A percentile compares a stretch with the other conserved stretches of the same genome.
phyloP scores from a whole-genome alignment of 2,113 vertebrate genomes.

The Melanerpes formicivorus region DNA sequence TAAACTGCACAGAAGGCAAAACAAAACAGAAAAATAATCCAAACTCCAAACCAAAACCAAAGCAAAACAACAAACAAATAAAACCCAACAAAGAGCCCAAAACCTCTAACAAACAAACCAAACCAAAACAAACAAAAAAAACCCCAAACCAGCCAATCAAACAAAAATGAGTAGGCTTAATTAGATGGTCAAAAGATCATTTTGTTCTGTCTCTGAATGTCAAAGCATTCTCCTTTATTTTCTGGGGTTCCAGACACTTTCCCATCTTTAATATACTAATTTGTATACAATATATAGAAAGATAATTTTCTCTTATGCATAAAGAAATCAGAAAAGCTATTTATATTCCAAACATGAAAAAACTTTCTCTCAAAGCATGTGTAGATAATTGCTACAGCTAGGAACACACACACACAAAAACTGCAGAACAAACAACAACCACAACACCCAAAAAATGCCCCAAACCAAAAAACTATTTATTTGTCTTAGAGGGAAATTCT shows the following conservation, averaged over 20 bases:
- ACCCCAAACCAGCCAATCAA: too few species aligned
- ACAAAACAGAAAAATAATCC: not conserved
- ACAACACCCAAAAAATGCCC: too few species aligned
- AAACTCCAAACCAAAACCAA: too few species aligned
- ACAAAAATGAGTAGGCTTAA: not conserved
- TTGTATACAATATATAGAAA: not conserved
- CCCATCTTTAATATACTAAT: not conserved
- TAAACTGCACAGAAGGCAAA: not conserved
- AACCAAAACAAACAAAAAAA: too few species aligned
- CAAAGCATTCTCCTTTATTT: conserved; percentile 1
- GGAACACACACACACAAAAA: not conserved
- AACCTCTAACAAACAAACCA: too few species aligned
- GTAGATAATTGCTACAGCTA: not conserved
- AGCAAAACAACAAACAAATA: too few species aligned
- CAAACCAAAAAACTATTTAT: not conserved
- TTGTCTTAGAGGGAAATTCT: not conserved
- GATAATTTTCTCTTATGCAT: not conserved
- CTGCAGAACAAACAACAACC: too few species aligned
- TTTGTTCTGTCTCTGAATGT: not conserved
- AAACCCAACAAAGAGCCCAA: too few species aligned
- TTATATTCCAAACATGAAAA: not conserved
- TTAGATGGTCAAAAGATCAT: conserved; percentile 15
- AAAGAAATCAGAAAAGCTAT: not conserved
- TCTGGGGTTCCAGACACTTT: not conserved
- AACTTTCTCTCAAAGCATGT: not conserved